Evolutionary conservation across 2,888 invertebrate genomes (phyloP), one percentile per base, ranked within the genome.

Genomic region (Heteromurus nitidus): DNA sequence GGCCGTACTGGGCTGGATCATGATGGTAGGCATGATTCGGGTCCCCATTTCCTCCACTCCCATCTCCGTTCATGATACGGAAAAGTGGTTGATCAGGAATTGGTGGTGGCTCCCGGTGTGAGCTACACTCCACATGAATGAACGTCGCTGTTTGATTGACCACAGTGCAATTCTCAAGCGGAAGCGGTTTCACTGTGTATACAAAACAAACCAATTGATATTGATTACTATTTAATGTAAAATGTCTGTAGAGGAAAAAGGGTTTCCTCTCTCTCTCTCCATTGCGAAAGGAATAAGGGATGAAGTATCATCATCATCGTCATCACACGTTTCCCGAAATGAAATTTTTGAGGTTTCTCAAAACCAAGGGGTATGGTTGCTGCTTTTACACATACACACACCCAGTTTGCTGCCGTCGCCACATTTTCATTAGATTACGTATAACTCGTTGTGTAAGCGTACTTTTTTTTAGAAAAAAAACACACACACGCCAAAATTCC

Each of bases 131-230:
- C 67, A 96, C 95, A 89, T 94, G 93, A 82, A 96, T 89, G 0
- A 95, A 94, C 88, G 95, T 95, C 84, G 93, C 91, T 80, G 96
- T 96, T 90, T 96, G 95, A 90, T 96, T 96, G 73, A 94, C 93
- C 42, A 96, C 93, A n/a, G 94, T 93, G 90, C 96, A 97, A 90
- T 96, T 96, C 88, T 95, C 93, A 81, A 96, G 91, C 73, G 95
- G 94, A 89, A 96, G 95, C 13, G 96, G 96, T 65, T 95, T 94
- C 88, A 96, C 96, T 95, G 91, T 55, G 30, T 22, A 55, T 22
- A 73, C 36, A 60, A 47, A 65, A 60, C 53, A 74, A 53, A n/a
- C 47, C 73, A 47, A 73, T 28, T 73, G 28, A 73, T 58, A 62
- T 28, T 73, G 73, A 74, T 74, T 65, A 47, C 42, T 22, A 65